These are phyloP conservation scores for Nomada fucata DNA, from an alignment of 2,888 invertebrate genomes.

Conservation along the genomic window DNA sequence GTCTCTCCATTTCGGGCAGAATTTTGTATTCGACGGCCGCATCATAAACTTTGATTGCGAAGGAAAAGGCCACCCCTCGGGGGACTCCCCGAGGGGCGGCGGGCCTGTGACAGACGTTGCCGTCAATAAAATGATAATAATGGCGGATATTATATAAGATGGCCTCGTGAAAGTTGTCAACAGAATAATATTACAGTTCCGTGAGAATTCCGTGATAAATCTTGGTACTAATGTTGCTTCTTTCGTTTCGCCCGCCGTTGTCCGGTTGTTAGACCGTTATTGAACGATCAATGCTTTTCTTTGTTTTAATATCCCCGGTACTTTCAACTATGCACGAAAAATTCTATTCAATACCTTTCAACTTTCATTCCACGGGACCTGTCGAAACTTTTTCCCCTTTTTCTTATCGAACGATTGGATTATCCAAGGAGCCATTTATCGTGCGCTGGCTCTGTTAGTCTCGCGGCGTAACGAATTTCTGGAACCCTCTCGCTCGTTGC, in stretches of 20 bases:
- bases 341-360: too few species aligned
- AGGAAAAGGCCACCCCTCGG: constrained; percentile 13
- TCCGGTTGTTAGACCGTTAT: too few species aligned
- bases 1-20: constrained; percentile 6
- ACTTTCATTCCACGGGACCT: too few species aligned
- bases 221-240: background rate
- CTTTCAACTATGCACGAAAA: too few species aligned
- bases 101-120: background rate
- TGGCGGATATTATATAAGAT: constrained; percentile 3
- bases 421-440: too few species aligned
- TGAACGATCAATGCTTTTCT: too few species aligned
- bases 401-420: too few species aligned
- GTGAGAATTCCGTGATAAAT: background rate
- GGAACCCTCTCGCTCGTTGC: too few species aligned
- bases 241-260: background rate
- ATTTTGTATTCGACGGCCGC: constrained; percentile 20
- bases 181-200: background rate
- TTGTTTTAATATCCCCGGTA: too few species aligned
- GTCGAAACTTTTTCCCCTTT: too few species aligned
- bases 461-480: background rate
- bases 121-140: constrained; percentile 25
- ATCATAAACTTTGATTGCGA: constrained; percentile 36
- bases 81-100: background rate
- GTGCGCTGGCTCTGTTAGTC: background rate
- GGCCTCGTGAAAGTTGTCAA: background rate